Evolutionary conservation across 2,797 vertebrate species (phyloP).

Genomic region (Novumbra hubbsi): DNA sequence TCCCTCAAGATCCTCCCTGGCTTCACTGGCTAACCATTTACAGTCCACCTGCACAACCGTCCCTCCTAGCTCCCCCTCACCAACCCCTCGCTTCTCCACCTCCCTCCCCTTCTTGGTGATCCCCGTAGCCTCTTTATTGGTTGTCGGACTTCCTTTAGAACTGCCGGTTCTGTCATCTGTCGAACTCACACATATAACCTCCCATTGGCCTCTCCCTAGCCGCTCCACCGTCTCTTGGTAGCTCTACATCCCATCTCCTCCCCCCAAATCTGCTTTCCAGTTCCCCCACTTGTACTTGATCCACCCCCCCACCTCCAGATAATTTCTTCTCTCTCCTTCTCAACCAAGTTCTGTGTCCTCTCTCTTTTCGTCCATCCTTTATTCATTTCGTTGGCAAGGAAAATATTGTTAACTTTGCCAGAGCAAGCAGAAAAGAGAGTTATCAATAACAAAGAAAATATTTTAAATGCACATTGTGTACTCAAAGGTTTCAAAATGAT

Average conservation of each 20-base stretch:
- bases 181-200: neutral
- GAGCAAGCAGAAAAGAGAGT: too few species aligned
- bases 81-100: neutral
- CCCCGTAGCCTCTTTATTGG: neutral
- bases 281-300: neutral
- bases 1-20: constrained; percentile 1
- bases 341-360: neutral
- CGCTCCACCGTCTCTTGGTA: neutral
- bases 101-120: neutral
- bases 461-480: too few species aligned
- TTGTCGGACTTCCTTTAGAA: neutral
- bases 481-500: too few species aligned
- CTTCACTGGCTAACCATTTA: neutral
- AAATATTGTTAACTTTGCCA: too few species aligned
- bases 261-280: neutral
- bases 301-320: neutral
- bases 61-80: neutral
- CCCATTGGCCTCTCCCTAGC: neutral
- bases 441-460: too few species aligned
- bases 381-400: too few species aligned
- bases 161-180: neutral
- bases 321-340: neutral
- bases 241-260: neutral
- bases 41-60: neutral
- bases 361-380: too few species aligned